These are phyloP conservation scores for Caradrina clavipalpis DNA, from an alignment of 2,888 invertebrate genomes.

Conservation along the genomic window DNA sequence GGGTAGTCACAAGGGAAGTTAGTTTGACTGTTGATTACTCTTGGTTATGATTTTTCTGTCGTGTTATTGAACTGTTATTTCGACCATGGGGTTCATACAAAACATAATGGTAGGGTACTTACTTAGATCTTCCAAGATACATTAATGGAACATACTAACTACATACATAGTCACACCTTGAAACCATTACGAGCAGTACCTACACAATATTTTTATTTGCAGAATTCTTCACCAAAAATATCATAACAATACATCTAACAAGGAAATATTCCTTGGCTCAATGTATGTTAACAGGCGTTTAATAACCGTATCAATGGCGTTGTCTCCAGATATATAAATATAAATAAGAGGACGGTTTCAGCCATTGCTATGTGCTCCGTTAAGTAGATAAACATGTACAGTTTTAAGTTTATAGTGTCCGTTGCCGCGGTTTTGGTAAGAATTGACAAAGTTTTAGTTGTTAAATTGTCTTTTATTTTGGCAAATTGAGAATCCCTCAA, in stretches of 20 bases:
- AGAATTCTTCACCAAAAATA: conserved; percentile 36
- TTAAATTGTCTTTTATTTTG: no score
- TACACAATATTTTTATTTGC: conserved; percentile 27
- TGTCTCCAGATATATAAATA: conserved; percentile 56
- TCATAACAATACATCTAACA: conserved; percentile 28
- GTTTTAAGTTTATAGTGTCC: conserved; percentile 36
- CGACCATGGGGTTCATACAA: no score
- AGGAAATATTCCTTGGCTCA: conserved; percentile 35
- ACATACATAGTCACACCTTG: conserved; percentile 18
- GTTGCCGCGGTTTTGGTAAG: conserved; percentile 62
- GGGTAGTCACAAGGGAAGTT: no score
- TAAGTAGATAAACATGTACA: conserved; percentile 51
- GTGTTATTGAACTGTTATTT: no score
- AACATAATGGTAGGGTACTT: not conserved
- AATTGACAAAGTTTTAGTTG: conserved; percentile 25
- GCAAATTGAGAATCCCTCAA: no score
- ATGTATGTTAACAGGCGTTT: conserved; percentile 49
- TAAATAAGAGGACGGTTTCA: conserved; percentile 19
- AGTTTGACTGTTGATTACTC: no score
- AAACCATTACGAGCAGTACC: conserved; percentile 14
- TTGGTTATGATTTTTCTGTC: no score
- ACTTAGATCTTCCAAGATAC: not conserved
- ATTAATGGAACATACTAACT: not conserved
- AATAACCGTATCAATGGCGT: conserved; percentile 47
- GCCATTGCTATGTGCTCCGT: conserved; percentile 22